Evolutionary conservation across 2,113 vertebrate genomes (phyloP).

Genomic region (Candoia aspera): DNA sequence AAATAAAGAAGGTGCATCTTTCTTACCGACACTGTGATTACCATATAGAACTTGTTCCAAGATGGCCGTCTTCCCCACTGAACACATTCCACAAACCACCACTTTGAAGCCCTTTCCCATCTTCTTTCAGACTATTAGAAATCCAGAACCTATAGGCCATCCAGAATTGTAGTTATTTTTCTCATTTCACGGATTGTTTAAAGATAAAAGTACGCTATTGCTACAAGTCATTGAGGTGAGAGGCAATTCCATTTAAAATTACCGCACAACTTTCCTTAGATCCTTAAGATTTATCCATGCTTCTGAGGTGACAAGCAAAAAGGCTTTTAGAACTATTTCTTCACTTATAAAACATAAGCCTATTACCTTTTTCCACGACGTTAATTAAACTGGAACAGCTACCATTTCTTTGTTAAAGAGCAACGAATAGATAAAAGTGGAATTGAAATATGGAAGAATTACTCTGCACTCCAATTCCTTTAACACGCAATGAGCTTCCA

Average conservation of each 20-base stretch:
- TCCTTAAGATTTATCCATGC: not conserved
- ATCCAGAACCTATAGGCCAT: not conserved
- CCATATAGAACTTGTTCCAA: conserved; percentile 93
- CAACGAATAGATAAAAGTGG: not conserved
- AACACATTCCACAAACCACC: conserved; percentile 89
- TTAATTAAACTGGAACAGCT: not conserved
- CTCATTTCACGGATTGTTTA: not conserved
- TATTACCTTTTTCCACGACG: not conserved
- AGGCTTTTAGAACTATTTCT: not conserved
- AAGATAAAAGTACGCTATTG: not conserved
- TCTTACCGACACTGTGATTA: conserved; percentile 85
- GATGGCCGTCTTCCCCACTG: conserved; percentile 93
- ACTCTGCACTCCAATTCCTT: not conserved
- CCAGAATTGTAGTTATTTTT: not conserved
- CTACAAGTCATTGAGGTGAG: rapidly evolving
- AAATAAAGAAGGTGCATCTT: not conserved
- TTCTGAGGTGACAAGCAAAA: not conserved
- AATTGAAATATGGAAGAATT: not conserved
- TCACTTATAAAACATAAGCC: not conserved
- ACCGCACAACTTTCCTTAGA: not conserved
- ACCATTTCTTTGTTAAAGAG: not conserved
- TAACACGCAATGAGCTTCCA: not conserved
- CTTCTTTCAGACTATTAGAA: not conserved
- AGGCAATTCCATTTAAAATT: not conserved
- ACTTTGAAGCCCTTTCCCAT: conserved; percentile 97